Evolutionary conservation across 2,113 vertebrate genomes (phyloP).

Genomic region (Varanus komodoensis): DNA sequence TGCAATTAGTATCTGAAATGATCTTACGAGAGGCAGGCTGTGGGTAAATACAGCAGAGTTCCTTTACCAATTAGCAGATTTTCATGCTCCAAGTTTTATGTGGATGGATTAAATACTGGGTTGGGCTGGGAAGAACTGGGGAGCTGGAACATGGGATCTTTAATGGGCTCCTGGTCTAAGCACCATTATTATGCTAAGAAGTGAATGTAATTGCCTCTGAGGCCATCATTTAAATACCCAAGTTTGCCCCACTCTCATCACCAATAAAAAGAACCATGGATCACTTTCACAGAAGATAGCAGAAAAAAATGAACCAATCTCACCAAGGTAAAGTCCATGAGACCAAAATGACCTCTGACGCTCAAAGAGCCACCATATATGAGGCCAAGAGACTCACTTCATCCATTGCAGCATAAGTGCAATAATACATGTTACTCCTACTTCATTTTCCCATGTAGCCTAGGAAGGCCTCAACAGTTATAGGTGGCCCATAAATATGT

Average conservation of each 20-base stretch:
- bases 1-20: background rate
- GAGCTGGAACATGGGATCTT: background rate
- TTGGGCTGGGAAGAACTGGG: background rate
- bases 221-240: background rate
- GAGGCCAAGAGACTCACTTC: background rate
- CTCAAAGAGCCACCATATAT: background rate
- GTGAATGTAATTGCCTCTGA: background rate
- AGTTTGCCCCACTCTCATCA: background rate
- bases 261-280: background rate
- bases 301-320: background rate
- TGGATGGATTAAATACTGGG: background rate
- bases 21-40: background rate
- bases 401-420: background rate
- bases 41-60: background rate
- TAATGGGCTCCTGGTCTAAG: background rate
- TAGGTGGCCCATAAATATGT: no score
- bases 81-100: background rate
- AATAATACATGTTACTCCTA: background rate
- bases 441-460: background rate
- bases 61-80: constrained; percentile 4
- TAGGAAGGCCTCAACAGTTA: no score
- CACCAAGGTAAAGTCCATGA: background rate
- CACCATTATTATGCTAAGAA: background rate
- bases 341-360: background rate
- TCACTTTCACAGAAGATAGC: background rate